phyloP scores from a whole-genome alignment of 1,140 invertebrate genomes.

The Drosophila pectinifera region DNA sequence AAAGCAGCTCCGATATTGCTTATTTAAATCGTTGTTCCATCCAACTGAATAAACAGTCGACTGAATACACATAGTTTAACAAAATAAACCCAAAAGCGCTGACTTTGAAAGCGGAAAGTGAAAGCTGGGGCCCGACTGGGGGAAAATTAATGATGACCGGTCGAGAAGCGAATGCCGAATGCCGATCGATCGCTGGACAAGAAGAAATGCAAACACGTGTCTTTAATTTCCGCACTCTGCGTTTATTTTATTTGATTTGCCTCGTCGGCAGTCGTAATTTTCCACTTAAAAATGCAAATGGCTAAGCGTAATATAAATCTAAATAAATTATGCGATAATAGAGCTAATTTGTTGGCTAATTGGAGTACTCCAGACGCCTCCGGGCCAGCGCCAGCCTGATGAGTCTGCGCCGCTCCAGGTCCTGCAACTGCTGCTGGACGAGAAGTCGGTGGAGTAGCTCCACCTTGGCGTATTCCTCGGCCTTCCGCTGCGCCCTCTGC shows the following conservation, averaged over 20 bases:
- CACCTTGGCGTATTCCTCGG: constrained; percentile 46
- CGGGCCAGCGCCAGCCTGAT: constrained; percentile 33
- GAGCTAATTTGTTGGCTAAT: constrained; percentile 38
- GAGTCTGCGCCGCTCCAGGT: constrained; percentile 53
- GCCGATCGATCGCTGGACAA: constrained; percentile 17
- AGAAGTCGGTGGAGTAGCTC: constrained; percentile 60
- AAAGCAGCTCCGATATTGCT: not conserved
- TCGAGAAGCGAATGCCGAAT: constrained; percentile 49
- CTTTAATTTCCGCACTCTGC: constrained; percentile 33
- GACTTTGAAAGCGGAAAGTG: constrained; percentile 52
- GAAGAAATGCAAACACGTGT: constrained; percentile 41
- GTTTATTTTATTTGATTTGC: constrained; percentile 31
- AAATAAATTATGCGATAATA: constrained; percentile 25
- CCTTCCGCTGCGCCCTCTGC: not conserved
- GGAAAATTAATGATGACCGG: constrained; percentile 38
- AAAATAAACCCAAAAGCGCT: constrained; percentile 1
- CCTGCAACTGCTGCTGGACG: constrained; percentile 59
- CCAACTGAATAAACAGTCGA: too few relatives aligned
- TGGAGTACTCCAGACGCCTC: constrained; percentile 40
- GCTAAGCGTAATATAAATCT: constrained; percentile 25
- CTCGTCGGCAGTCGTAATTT: constrained; percentile 14
- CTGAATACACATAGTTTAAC: constrained; percentile 13
- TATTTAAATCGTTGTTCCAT: constrained; percentile 6
- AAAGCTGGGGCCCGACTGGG: constrained; percentile 34
- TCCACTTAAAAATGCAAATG: constrained; percentile 51